Base-by-base conservation (phyloP, 2,797 vertebrate species). In the Esox masquinongy region DNA sequence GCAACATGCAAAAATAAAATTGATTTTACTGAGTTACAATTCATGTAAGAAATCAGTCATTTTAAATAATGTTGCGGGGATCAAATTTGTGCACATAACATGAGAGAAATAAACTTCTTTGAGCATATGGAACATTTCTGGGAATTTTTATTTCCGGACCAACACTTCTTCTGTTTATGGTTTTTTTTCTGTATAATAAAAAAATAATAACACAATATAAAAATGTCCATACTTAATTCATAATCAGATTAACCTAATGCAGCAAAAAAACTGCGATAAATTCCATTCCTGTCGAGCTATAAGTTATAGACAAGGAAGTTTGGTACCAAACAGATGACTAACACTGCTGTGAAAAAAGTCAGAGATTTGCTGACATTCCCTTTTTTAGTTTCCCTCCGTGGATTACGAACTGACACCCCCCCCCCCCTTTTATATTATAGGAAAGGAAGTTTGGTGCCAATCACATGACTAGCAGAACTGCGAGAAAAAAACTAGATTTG, bases 331-430 rank as follows among this genome's bases (percentile, higher is more conserved):
- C 89, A 91, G 89, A 91, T 90, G 88, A 87, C 22, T 11, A 47
- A 47, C 56, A 24, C 56, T 15, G 82, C 3, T 50, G 16, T 29
- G 72, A 8, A 78, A 72, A 76, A 75, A 76, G 59, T 64, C 17
- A 43, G 50, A 7, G 43, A 82, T 86, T 75, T 91, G 91, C 92
- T 91, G 92, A 92, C 89, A 76, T 68, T 53, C 69, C 67, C 89
- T 89, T 89, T 53, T 85, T 70, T 36, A 47, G 43, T 14, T 47
- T 47, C 43, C 43, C 43, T 47, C 12, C 1, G 9, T 47, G 43
- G 12, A 47, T 47, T 47, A 47, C 12, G 43, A 47, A 47, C 1
- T 12, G 5, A 1, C 36, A 1, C 36, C 29, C 36, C 36, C 36
- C 36, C 36, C 36, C 36, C 4, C 43, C 5, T 47, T 14, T 47